Base-by-base conservation (phyloP, 2,797 vertebrate genomes). In the Selene dorsalis region DNA sequence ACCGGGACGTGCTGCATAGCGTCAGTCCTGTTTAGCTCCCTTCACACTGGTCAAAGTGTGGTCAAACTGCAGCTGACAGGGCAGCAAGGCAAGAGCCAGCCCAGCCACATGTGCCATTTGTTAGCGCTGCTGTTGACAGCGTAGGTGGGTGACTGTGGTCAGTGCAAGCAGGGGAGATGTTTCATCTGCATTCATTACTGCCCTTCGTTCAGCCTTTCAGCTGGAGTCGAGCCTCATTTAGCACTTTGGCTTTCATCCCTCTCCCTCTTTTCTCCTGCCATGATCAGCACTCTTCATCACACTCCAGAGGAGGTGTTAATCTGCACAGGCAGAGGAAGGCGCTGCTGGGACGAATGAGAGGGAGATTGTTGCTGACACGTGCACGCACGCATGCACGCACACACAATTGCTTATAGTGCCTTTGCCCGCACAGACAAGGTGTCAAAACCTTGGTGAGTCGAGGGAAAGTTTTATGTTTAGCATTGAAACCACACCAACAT, bases 271-370 rank as follows among this genome's bases (percentile, higher is more conserved):
- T 63, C 68, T 72, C 22, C 72, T 73, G 68, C 64, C 24, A n/a
- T 84, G 47, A 57, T 59, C 53, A 14, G 71, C 63, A 56, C 62
- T 59, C 61, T 82, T 62, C 62, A 38, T 87, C 79, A 69, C 63
- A 26, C 55, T 45, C 14, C 14, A 43, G 66, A 6, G 20, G 59
- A 63, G 55, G 63, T 71, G 71, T 52, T 71, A 60, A 77, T 76
- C 39, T 13, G 68, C 41, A 20, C 56, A 48, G 62, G 67, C 56
- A 63, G 69, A 68, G 24, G 53, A 69, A 71, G 50, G n/a, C 11
- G 32, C 26, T 10, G 28, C 62, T 18, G 38, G 64, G 75, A 79
- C 16, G 56, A 77, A 86, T 70, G 60, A 83, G 72, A 73, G 35
- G 24, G n/a, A 73, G 28, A 64, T 24, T 39, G 43, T 30, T 58